These are phyloP conservation scores for Craseonycteris thonglongyai DNA, from an alignment of 2,113 vertebrate species.

Conservation along the genomic window DNA sequence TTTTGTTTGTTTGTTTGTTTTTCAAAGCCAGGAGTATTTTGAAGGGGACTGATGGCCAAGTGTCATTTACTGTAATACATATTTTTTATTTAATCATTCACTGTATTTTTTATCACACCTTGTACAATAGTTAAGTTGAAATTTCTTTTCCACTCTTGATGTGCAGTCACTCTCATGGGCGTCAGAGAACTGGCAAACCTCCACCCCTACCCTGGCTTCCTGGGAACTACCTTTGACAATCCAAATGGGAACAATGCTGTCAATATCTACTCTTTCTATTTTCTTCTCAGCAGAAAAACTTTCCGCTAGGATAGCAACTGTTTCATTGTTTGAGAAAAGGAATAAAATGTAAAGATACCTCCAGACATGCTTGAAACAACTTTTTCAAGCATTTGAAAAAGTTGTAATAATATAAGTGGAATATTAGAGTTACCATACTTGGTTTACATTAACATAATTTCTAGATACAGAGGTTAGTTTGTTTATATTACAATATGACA, in stretches of 20 bases:
- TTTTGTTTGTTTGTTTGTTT: too few relatives aligned
- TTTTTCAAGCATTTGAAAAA: neutral
- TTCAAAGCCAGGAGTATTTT: too few relatives aligned
- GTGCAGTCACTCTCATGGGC: too few relatives aligned
- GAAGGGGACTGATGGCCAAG: too few relatives aligned
- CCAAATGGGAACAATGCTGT: neutral
- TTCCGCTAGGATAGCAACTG: neutral
- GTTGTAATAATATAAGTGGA: neutral
- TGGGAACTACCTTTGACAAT: too few relatives aligned
- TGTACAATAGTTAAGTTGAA: too few relatives aligned
- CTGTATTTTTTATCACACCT: too few relatives aligned
- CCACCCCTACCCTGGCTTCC: too few relatives aligned
- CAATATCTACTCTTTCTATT: neutral
- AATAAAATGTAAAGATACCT: neutral
- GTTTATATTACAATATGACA: neutral
- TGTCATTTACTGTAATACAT: too few relatives aligned
- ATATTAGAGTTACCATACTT: neutral
- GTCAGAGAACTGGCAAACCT: too few relatives aligned
- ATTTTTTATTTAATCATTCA: too few relatives aligned
- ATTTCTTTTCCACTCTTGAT: too few relatives aligned
- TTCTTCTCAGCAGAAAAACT: neutral
- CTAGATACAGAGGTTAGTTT: neutral
- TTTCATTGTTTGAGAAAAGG: conserved; percentile 25
- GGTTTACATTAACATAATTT: neutral
- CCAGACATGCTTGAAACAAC: neutral